Evolutionary conservation across 2,888 invertebrate genomes (phyloP).

Genomic region (Dioctria rufipes): DNA sequence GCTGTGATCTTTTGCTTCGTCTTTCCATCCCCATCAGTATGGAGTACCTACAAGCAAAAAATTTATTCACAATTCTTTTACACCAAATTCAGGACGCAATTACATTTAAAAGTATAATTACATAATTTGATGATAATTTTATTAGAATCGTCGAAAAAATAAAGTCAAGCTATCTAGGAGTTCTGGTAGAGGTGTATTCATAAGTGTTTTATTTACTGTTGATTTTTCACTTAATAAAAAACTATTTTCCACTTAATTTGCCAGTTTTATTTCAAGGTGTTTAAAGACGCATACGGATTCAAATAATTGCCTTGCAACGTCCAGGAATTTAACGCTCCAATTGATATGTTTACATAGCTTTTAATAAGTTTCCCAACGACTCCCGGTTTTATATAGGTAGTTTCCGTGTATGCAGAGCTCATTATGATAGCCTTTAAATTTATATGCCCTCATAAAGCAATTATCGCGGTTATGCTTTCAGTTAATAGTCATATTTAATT

Average conservation of each 20-base stretch:
- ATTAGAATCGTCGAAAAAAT: too few relatives aligned
- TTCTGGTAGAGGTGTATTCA: too few relatives aligned
- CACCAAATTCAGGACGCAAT: too few relatives aligned
- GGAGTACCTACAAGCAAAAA: too few relatives aligned
- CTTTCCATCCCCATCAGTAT: too few relatives aligned
- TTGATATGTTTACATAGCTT: constrained; percentile 16
- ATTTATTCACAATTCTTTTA: too few relatives aligned
- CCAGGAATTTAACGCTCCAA: constrained; percentile 24
- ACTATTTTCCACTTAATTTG: constrained; percentile 3
- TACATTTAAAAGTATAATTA: too few relatives aligned
- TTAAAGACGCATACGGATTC: constrained; percentile 9
- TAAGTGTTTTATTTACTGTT: background rate
- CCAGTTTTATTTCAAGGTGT: constrained; percentile 18
- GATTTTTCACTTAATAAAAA: constrained; percentile 8
- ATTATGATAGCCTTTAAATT: constrained; percentile 42
- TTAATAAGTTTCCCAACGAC: constrained; percentile 4
- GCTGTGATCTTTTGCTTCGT: too few relatives aligned
- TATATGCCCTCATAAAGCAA: constrained; percentile 49
- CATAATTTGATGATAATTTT: too few relatives aligned
- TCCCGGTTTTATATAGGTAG: constrained; percentile 26
- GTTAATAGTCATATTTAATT: constrained; percentile 39
- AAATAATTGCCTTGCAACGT: constrained; percentile 28
- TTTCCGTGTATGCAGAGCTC: constrained; percentile 30
- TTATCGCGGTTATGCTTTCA: constrained; percentile 35
- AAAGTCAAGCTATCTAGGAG: too few relatives aligned